Base-by-base conservation (phyloP, 2,113 vertebrate species). In the Chlamydotis undulata region DNA sequence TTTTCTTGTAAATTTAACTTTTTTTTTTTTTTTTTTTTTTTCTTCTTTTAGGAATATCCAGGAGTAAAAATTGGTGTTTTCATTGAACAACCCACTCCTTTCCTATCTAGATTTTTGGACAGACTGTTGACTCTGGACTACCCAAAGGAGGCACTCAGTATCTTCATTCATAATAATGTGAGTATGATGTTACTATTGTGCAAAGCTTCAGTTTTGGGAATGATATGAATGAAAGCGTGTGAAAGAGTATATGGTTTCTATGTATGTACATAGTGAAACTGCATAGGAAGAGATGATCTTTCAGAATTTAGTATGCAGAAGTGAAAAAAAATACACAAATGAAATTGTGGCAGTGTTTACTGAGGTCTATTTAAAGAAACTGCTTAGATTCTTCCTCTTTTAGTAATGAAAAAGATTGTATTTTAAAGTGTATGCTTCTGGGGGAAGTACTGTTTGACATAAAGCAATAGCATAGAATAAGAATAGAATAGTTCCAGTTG, bases 1-100 rank as follows among this genome's bases (percentile, higher is more conserved):
- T 89, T 81, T 80, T 87, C 7, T 35, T 68, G 19, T 47, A 37
- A 45, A 52, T 39, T 2, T 83, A 49, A 19, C 25, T 7, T 59
- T 84, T 76, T 47, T 77, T 6, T 3, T 6, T 3, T 49, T 43
- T 29, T 19, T 55, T 28, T 52, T 75, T 80, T 67, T 10, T 91
- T 93, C 77, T 91, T 93, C 77, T 97, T 91, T 68, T 96, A 99
- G 99, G 98, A 98, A 56, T 98, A 97, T 97, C 99, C 99, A 60
- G 98, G 96, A 69, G 98, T 99, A 95, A 97, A 98, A 96, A 97
- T 99, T 76, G 99, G 98, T 68, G 96, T 99, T 93, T 99, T 99
- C 97, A 99, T 99, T 87, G 99, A 99, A 97, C 99, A 99, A 98
- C 99, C 99, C 64, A 99, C 99, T n/a, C 99, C 99, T 65, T 99